These are phyloP conservation scores for Pseudorectes ferrugineus DNA, from an alignment of 2,113 vertebrate species.

Conservation along the genomic window DNA sequence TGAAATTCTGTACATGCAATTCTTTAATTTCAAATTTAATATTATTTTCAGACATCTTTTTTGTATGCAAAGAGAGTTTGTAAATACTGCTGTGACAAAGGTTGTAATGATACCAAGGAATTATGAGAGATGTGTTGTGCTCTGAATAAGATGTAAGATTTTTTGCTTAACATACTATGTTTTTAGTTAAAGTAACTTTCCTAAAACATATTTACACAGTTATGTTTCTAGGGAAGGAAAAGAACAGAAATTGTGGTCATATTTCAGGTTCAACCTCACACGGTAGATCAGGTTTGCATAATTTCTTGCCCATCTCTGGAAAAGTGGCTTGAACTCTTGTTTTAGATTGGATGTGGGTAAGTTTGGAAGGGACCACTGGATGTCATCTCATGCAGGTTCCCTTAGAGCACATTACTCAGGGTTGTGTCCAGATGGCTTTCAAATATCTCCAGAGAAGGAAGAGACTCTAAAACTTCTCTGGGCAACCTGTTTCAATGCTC, in stretches of 20 bases:
- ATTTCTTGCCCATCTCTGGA: background rate
- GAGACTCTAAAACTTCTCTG: background rate
- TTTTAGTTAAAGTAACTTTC: background rate
- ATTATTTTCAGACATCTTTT: background rate
- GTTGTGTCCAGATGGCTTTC: background rate
- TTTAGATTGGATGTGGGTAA: background rate
- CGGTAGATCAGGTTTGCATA: background rate
- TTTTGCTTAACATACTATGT: background rate
- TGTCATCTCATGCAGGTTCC: background rate
- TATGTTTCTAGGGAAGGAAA: background rate
- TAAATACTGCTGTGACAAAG: background rate
- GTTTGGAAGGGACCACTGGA: background rate
- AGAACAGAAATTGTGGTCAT: fast-evolving
- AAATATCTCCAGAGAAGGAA: background rate
- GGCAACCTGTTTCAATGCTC: background rate
- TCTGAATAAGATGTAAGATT: background rate
- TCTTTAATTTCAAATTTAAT: background rate
- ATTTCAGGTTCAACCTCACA: background rate
- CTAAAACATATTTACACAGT: background rate
- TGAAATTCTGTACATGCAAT: background rate
- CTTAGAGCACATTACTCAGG: background rate
- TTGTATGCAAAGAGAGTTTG: background rate
- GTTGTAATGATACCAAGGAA: background rate
- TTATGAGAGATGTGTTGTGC: background rate
- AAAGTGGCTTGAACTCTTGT: background rate